Conservation (phyloP, 35 echinoderm and acorn worm genomes). For the Heliocidaris tuberculata region DNA sequence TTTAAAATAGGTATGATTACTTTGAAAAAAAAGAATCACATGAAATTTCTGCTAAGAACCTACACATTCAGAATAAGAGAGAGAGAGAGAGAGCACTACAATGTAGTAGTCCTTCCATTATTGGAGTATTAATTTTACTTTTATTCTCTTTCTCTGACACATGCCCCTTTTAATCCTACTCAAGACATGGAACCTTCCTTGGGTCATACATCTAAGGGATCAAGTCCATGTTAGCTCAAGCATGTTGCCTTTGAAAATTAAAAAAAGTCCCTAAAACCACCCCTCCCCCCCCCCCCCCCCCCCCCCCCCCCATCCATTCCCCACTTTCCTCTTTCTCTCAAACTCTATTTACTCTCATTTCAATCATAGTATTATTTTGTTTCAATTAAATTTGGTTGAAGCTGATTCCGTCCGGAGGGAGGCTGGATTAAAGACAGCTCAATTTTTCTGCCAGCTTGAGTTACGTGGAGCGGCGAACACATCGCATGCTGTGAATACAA, state of each 20-base stretch:
- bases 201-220: conserved; percentile 6
- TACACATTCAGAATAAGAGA: not conserved
- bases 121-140: not conserved
- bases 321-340: conserved; percentile 1
- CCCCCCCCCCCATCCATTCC: not conserved
- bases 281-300: not conserved
- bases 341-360: conserved; percentile 47
- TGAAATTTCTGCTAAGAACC: not conserved
- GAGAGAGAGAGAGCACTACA: not conserved
- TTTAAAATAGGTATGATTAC: not conserved
- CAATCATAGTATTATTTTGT: conserved; percentile 53
- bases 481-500: conserved; percentile 50
- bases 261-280: not conserved
- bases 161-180: not conserved
- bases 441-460: conserved; percentile 42
- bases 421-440: conserved; percentile 41
- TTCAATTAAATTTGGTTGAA: conserved; percentile 44
- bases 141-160: not conserved
- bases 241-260: conserved; percentile 33
- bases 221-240: conserved; percentile 29
- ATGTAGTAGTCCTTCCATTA: not conserved
- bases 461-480: conserved; percentile 21
- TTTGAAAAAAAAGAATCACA: not conserved
- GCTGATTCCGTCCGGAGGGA: conserved; percentile 37
- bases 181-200: not conserved